Base-by-base conservation (phyloP, 2,888 invertebrate species). In the Mallateleia sp. region DNA sequence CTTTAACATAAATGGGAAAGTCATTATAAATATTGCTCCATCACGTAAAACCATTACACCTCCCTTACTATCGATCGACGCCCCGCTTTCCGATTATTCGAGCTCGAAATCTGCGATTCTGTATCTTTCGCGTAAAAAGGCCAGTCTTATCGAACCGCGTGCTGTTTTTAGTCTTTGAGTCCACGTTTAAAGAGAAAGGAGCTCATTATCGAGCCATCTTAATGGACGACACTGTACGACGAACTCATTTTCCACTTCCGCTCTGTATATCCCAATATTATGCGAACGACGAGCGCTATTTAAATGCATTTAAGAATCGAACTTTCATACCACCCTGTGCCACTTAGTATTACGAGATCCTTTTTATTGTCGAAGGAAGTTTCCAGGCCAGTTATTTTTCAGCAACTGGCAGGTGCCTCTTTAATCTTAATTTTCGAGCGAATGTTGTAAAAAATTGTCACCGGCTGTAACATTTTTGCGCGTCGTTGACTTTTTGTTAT, bases 171-270 rank as follows among this genome's bases (percentile, higher is more conserved):
- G 72, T 74, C 66, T 54, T 64, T 50, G 66, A 60, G 50, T 78
- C 75, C 60, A 66, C 24, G 38, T 75, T 47, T 56, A 67, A 66
- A 54, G 52, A 52, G 60, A 54, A 78, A 69, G 34, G 69, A 50
- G 64, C 45, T 58, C 56, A 81, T 81, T 81, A 81, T 64, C 64
- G 66, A 66, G 54, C 60, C 47, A 64, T 60, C 82, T 82, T 74
- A 82, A 82, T 82, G 74, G 82, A 67, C 74, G 72, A 54, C 71
- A 80, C 50, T 50, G 47, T 45, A 60, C 60, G 60, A 71, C 71
- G 71, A 69, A 69, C 25, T 80, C 80, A 25, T 45, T 74, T 45
- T 74, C 66, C n/a, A 42, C 52, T 60, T 80, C 38, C 50, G 15
- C 45, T 34, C 47, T 25, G 14, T 24, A 50, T 38, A 52, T 75